phyloP scores from a whole-genome alignment of 2,888 invertebrate species.

The Dolomedes plantarius region DNA sequence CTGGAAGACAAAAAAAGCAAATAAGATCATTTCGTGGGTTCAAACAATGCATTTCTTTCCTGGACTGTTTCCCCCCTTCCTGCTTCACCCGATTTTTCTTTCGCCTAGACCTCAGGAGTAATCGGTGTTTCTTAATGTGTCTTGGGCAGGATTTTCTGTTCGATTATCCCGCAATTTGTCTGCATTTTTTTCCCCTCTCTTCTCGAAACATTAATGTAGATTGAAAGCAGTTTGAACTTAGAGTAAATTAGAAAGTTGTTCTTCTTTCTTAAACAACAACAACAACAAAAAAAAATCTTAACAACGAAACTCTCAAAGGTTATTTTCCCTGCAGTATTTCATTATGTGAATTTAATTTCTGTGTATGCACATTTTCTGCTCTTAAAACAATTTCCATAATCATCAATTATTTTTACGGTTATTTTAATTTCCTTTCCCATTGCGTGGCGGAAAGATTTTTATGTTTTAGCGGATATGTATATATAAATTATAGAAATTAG shows the following conservation, averaged over 20 bases:
- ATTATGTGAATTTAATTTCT: neutral
- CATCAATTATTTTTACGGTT: neutral
- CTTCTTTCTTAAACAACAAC: neutral
- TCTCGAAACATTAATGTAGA: neutral
- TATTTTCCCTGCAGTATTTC: neutral
- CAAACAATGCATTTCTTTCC: neutral
- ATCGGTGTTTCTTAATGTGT: neutral
- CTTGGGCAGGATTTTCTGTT: neutral
- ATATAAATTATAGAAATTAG: too few species aligned
- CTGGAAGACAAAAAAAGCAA: too few species aligned
- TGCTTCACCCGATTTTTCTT: neutral
- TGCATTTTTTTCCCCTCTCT: neutral
- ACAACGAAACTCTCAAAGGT: neutral
- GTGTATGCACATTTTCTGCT: too few species aligned
- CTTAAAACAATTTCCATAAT: neutral
- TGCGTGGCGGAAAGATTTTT: too few species aligned
- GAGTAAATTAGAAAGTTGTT: slow-evolving; percentile 1
- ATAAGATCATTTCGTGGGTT: too few species aligned
- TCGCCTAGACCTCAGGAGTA: neutral
- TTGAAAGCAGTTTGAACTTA: neutral
- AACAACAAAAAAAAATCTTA: too few species aligned
- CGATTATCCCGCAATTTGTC: neutral
- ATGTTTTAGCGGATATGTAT: too few species aligned
- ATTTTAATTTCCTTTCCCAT: neutral
- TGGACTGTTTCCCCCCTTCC: neutral